phyloP scores from a whole-genome alignment of 2,888 invertebrate genomes.

The Palloptera scutellata region DNA sequence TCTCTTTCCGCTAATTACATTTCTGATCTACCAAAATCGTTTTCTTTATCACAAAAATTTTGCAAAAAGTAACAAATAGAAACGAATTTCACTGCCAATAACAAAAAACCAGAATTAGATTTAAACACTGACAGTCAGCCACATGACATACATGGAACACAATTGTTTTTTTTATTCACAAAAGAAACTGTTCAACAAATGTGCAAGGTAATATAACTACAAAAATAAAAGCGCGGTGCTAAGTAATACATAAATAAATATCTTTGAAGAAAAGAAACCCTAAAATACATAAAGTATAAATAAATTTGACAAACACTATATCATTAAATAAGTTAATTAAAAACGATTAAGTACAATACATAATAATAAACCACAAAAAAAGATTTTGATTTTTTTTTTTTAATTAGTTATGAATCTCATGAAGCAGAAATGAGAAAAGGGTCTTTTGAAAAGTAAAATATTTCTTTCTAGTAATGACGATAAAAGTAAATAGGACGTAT shows the following conservation, averaged over 20 bases:
- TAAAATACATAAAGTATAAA: slow-evolving; percentile 22
- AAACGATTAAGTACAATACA: not conserved
- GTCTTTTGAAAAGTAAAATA: too few relatives aligned
- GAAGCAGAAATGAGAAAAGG: too few relatives aligned
- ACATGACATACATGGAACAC: slow-evolving; percentile 2
- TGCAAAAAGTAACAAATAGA: slow-evolving; percentile 17
- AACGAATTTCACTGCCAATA: slow-evolving; percentile 31
- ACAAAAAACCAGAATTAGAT: slow-evolving; percentile 15
- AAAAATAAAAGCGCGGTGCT: slow-evolving; percentile 37
- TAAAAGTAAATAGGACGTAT: slow-evolving; percentile 23
- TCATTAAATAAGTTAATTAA: slow-evolving; percentile 26
- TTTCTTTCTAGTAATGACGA: not conserved
- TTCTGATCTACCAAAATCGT: too few relatives aligned
- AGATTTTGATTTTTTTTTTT: slow-evolving; percentile 22
- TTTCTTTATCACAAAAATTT: not conserved
- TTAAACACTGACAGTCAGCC: slow-evolving; percentile 10
- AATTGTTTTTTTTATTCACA: not conserved
- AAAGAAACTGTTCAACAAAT: not conserved
- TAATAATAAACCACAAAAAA: slow-evolving; percentile 21
- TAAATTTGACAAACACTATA: slow-evolving; percentile 26
- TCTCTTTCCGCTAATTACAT: too few relatives aligned
- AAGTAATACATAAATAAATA: slow-evolving; percentile 29
- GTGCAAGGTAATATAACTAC: slow-evolving; percentile 16
- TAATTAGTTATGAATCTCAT: too few relatives aligned
- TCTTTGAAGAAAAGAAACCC: slow-evolving; percentile 17